Base-by-base conservation (phyloP, 2,888 invertebrate species). In the Morpho achilles region DNA sequence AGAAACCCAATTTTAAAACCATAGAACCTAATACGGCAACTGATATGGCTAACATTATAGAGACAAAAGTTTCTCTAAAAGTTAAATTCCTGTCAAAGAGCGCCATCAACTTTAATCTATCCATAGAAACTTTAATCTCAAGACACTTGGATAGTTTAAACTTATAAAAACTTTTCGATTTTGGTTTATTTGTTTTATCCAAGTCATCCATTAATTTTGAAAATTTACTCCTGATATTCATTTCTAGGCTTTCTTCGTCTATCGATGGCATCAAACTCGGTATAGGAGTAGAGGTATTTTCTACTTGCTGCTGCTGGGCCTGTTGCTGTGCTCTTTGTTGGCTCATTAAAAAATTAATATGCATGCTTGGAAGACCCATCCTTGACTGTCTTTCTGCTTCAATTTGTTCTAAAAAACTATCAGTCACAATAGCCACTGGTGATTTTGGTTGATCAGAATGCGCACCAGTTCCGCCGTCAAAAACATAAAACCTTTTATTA, bases 51-150 rank as follows among this genome's bases (percentile, higher is more conserved):
- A 99, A 87, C 40, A 96, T 73, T 56, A 97, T 94, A 10, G 97
- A 96, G 53, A 97, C 82, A 43, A 96, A 82, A 8, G 96, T 96
- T 80, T 98, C 97, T 66, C 93, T 92, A 61, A 95, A 87, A 46
- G 97, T 96, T 55, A 97, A 87, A 84, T 98, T 99, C 56, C 98
- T 93, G 84, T 99, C 99, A 68, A 99, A 94, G 10, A 99, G 90
- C 1, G 99, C 97, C 80, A 98, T 91, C 49, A 99, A 87, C 67
- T 97, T 96, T 53, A 99, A 90, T 50, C 99, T 93, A 82, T 99
- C 99, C 92, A 99, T 96, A 55, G 96, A 94, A 43, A 99, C 94
- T 91, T 97, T 98, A 0, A 97, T 79, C 69, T 93, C 92, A 45
- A 89, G 81, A 66, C 84, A 87, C 65, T 94, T 94, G n/a, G 92